Conservation (phyloP, 2,888 invertebrate genomes). For the Adineta ricciae region DNA sequence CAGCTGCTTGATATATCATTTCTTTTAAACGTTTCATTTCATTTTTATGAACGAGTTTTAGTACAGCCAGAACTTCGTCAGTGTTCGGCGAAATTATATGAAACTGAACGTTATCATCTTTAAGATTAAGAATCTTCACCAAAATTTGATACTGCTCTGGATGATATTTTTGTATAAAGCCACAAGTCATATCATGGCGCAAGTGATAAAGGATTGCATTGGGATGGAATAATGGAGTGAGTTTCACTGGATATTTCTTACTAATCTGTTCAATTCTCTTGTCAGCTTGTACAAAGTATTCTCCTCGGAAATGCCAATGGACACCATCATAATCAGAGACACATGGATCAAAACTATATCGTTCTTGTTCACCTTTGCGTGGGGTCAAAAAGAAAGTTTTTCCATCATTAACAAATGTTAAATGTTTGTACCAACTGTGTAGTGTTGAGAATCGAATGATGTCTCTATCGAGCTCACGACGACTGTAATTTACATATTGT, state of each 20-base stretch:
- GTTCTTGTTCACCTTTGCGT: neutral
- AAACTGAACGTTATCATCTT: no score
- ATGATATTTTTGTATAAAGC: neutral
- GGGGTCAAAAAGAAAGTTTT: neutral
- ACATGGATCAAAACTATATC: neutral
- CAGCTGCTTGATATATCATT: neutral
- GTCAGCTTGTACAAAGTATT: neutral
- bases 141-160: neutral
- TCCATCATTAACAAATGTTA: neutral
- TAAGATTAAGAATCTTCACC: no score
- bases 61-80: no score
- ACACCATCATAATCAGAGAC: neutral
- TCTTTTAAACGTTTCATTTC: neutral
- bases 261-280: neutral
- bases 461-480: neutral
- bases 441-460: neutral
- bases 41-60: neutral
- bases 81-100: no score
- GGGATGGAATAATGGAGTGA: neutral
- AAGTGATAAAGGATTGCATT: neutral
- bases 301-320: neutral
- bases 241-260: neutral
- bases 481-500: neutral
- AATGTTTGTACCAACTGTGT: constrained; percentile 5
- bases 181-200: no score